These are phyloP conservation scores for Rhamphomyia laevipes DNA, from an alignment of 2,888 invertebrate genomes.

Conservation along the genomic window DNA sequence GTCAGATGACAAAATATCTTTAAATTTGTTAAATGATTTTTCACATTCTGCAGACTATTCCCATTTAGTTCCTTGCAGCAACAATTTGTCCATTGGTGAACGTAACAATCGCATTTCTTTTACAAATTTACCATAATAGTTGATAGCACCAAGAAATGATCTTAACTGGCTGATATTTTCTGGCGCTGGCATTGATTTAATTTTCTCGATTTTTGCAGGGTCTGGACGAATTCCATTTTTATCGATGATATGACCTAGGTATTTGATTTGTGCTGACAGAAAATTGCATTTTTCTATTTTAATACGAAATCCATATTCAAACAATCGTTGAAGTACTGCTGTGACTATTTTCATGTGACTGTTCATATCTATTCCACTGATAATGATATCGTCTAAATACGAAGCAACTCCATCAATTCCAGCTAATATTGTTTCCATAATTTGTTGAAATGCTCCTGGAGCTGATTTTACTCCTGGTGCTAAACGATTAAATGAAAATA, in stretches of 20 bases:
- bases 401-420: constrained; percentile 9
- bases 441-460: too few relatives aligned
- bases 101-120: neutral
- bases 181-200: neutral
- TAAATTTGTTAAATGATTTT: constrained; percentile 4
- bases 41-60: constrained; percentile 3
- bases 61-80: constrained; percentile 2
- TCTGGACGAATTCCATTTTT: too few relatives aligned
- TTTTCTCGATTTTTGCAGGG: neutral
- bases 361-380: too few relatives aligned
- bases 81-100: constrained; percentile 2
- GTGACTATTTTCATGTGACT: too few relatives aligned
- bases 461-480: constrained; percentile 15
- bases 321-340: too few relatives aligned
- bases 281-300: too few relatives aligned
- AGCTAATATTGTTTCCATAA: constrained; percentile 12
- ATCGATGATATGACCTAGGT: too few relatives aligned
- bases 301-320: too few relatives aligned
- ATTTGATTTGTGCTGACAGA: too few relatives aligned
- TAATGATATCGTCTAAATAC: constrained; percentile 15
- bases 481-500: constrained; percentile 13
- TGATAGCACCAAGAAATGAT: neutral
- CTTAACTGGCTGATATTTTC: neutral
- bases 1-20: constrained; percentile 1
- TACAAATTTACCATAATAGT: neutral